phyloP scores from a whole-genome alignment of 2,797 vertebrate species.

The Crenuchus spilurus region DNA sequence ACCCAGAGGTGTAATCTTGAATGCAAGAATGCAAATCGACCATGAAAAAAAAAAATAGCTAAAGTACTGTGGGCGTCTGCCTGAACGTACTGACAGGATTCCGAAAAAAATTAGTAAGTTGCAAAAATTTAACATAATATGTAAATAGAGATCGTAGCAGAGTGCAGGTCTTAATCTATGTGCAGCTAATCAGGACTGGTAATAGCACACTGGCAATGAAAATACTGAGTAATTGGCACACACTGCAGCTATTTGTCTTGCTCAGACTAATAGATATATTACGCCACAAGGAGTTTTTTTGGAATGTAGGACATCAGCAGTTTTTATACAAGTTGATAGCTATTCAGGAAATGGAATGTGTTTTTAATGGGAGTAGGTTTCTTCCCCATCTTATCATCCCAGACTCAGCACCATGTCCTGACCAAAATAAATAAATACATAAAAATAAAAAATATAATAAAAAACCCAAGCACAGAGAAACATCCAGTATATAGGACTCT shows the following conservation, averaged over 20 bases:
- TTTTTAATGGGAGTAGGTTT: slow-evolving; percentile 14
- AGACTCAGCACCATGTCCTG: neutral
- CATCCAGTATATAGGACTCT: neutral
- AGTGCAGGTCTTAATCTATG: neutral
- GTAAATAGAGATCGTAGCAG: neutral
- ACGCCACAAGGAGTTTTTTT: neutral
- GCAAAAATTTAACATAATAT: neutral
- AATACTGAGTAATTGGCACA: neutral
- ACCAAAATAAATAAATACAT: too few relatives aligned
- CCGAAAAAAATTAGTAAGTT: neutral
- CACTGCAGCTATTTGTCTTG: neutral
- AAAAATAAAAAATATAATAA: neutral
- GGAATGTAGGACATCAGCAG: neutral
- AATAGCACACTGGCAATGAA: neutral
- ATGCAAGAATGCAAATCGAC: neutral
- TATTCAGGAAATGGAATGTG: slow-evolving; percentile 23
- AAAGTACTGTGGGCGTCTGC: neutral
- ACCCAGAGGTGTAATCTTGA: neutral
- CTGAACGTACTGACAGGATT: neutral
- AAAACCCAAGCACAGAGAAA: neutral
- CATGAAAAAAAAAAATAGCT: neutral
- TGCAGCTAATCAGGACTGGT: neutral
- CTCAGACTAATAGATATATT: neutral
- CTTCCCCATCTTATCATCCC: slow-evolving; percentile 22
- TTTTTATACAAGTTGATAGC: slow-evolving; percentile 18